These are phyloP conservation scores for Philhelius pedissequus DNA, from an alignment of 2,888 invertebrate genomes.

Conservation along the genomic window DNA sequence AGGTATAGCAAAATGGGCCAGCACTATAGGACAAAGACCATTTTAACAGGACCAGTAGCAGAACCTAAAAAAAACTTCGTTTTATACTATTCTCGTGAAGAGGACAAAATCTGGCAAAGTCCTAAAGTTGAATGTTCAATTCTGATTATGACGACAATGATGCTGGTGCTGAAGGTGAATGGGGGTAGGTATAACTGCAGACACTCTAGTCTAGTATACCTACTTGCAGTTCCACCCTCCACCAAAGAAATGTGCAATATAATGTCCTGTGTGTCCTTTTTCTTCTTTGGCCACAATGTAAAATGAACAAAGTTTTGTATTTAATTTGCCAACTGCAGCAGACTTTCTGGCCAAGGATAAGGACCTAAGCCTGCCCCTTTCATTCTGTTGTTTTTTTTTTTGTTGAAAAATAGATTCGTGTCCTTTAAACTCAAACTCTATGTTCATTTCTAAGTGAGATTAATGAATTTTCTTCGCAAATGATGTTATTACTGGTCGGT, in stretches of 20 bases:
- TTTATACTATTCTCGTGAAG: not conserved
- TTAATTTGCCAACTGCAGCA: constrained; percentile 44
- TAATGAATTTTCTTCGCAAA: constrained; percentile 51
- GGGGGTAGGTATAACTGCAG: not conserved
- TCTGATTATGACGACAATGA: constrained; percentile 38
- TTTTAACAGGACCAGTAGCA: not conserved
- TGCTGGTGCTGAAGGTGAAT: not conserved
- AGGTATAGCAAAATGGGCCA: not conserved
- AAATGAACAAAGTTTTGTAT: constrained; percentile 54
- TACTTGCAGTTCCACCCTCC: too few relatives aligned
- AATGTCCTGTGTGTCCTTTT: constrained; percentile 25
- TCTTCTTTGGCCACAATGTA: constrained; percentile 58
- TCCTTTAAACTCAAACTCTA: not conserved
- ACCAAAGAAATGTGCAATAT: constrained; percentile 40
- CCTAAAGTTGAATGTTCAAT: constrained; percentile 62
- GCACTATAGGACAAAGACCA: too few relatives aligned
- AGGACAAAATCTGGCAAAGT: constrained; percentile 53
- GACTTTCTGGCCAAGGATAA: not conserved
- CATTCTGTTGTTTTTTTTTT: not conserved
- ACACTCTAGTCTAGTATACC: not conserved
- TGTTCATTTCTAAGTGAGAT: constrained; percentile 30
- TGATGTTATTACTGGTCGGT: constrained; percentile 28
- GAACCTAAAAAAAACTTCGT: not conserved
- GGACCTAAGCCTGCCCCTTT: not conserved
- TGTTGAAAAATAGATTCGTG: not conserved